Evolutionary conservation across 2,113 vertebrate species (phyloP).

Genomic region (Dromiciops gliroides): DNA sequence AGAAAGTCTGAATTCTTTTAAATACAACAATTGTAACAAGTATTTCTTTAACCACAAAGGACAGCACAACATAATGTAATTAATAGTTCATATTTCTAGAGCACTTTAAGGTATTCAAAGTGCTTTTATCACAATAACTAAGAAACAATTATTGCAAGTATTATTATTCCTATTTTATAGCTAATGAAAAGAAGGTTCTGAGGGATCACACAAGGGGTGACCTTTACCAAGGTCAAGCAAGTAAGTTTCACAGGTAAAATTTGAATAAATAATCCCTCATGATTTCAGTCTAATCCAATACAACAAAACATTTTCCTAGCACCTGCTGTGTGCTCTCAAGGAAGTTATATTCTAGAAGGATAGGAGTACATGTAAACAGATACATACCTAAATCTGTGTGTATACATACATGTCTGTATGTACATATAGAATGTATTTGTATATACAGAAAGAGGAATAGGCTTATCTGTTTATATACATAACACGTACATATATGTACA

Average conservation of each 20-base stretch:
- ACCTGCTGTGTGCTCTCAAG: neutral
- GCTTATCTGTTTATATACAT: neutral
- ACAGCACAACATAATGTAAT: neutral
- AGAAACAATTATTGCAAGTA: neutral
- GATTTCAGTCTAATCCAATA: neutral
- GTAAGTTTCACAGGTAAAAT: neutral
- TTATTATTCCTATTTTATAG: neutral
- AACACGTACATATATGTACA: neutral
- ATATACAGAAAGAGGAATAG: no score
- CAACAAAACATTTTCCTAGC: neutral
- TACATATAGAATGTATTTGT: no score
- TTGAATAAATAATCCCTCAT: neutral
- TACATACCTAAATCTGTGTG: neutral
- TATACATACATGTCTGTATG: neutral
- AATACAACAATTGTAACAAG: neutral
- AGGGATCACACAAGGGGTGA: neutral
- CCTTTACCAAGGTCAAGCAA: neutral
- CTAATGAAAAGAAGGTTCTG: neutral
- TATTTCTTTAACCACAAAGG: neutral
- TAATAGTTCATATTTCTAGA: neutral
- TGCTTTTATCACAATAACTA: neutral
- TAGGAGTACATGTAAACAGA: neutral
- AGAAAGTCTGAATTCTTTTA: neutral
- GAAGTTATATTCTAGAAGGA: neutral
- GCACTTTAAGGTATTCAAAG: neutral